Percentiles rank a stretch among this genome's conserved stretches.
phyloP scores from a whole-genome alignment of 2,888 invertebrate genomes.

The Philonicus albiceps region DNA sequence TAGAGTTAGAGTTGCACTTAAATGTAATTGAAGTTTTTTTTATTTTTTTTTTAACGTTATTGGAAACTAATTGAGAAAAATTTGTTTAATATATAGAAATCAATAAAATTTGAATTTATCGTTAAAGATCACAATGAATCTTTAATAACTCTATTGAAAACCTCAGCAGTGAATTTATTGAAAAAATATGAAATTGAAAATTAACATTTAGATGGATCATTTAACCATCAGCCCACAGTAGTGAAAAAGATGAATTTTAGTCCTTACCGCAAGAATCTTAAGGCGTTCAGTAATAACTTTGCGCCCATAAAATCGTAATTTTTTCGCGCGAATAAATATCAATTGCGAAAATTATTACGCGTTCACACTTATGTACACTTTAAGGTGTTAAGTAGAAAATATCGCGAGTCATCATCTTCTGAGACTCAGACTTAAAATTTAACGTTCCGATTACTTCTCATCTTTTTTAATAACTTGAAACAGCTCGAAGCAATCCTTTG shows the following conservation, averaged over 20 bases:
- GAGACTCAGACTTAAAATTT: not conserved
- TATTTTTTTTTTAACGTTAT: too few species aligned
- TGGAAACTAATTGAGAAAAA: not conserved
- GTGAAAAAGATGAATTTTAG: not conserved
- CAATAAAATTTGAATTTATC: too few species aligned
- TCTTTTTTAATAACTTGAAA: slow-evolving; percentile 31
- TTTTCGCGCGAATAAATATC: not conserved
- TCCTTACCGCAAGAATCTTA: not conserved
- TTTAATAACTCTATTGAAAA: not conserved
- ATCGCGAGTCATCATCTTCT: not conserved
- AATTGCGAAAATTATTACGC: not conserved
- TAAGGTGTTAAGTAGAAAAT: slow-evolving; percentile 8
- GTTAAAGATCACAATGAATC: not conserved
- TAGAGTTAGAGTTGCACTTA: not conserved
- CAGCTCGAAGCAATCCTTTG: not conserved
- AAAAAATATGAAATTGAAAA: not conserved
- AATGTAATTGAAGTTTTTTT: not conserved
- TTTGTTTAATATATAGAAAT: too few species aligned
- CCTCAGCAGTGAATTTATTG: not conserved
- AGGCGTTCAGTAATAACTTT: not conserved
- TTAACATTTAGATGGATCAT: not conserved
- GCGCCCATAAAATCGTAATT: not conserved
- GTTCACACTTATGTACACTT: not conserved
- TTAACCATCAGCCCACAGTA: not conserved
- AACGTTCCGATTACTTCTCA: slow-evolving; percentile 9